Evolutionary conservation across 2,888 invertebrate species (phyloP).

Genomic region (Coleophora deauratella): DNA sequence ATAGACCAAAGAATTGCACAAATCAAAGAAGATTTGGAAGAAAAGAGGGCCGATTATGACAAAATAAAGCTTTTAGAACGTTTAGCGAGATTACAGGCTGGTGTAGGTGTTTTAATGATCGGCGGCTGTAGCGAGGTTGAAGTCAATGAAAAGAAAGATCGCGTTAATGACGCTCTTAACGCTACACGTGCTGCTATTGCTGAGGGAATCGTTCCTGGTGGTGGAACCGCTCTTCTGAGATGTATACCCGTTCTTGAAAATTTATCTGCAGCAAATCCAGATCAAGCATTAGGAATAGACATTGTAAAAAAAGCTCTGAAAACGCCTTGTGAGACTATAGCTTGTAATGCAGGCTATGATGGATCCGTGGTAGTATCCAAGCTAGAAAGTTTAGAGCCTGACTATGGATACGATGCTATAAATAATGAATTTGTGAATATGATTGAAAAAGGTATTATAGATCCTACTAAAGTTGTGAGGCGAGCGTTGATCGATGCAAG

Average conservation of each 20-base stretch:
- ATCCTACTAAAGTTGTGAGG: constrained; percentile 87
- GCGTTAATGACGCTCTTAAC: constrained; percentile 95
- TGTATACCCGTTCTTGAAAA: constrained; percentile 81
- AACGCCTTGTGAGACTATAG: constrained; percentile 91
- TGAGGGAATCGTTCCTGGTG: constrained; percentile 97
- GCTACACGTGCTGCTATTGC: constrained; percentile 96
- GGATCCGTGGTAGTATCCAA: constrained; percentile 92
- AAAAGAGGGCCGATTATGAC: constrained; percentile 90
- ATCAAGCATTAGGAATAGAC: constrained; percentile 85
- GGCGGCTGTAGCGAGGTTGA: constrained; percentile 93
- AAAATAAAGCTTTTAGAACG: constrained; percentile 92
- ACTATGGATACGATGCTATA: constrained; percentile 91
- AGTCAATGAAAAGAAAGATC: constrained; percentile 96
- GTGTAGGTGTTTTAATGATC: constrained; percentile 82
- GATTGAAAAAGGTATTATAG: constrained; percentile 93
- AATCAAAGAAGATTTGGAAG: constrained; percentile 86
- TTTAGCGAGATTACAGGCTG: constrained; percentile 88
- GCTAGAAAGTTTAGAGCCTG: constrained; percentile 82
- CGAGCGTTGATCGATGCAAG: constrained; percentile 57
- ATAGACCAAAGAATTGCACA: constrained; percentile 85
- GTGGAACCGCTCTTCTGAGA: constrained; percentile 90
- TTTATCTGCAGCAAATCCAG: constrained; percentile 79
- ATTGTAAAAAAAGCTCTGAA: constrained; percentile 89
- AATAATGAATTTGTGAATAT: constrained; percentile 91
- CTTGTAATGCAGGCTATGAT: constrained; percentile 92